Evolutionary conservation across 2,888 invertebrate genomes (phyloP).

Genomic region (Athetis lepigone): DNA sequence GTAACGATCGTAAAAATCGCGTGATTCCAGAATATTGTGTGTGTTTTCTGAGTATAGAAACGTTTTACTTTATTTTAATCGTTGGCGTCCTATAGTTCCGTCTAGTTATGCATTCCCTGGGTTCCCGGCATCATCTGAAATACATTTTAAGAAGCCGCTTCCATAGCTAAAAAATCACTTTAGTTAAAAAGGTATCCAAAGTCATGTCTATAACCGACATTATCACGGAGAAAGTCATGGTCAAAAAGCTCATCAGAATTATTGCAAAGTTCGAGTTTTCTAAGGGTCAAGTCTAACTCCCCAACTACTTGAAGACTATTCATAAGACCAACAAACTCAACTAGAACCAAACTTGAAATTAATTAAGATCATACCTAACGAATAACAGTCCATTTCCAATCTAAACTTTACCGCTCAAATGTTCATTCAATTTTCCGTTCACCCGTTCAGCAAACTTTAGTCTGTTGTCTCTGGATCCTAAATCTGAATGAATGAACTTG

Average conservation of each 20-base stretch:
- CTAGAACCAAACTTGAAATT: slow-evolving; percentile 32
- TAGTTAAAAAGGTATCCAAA: too few species aligned
- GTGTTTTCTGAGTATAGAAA: too few species aligned
- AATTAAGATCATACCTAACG: slow-evolving; percentile 39
- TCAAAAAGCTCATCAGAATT: not conserved
- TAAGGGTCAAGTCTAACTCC: slow-evolving; percentile 13
- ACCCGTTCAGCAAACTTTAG: slow-evolving; percentile 44
- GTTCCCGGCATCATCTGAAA: too few species aligned
- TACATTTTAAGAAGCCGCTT: too few species aligned
- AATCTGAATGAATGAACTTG: slow-evolving; percentile 53
- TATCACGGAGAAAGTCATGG: too few species aligned
- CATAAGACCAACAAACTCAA: slow-evolving; percentile 22
- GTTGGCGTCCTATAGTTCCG: too few species aligned
- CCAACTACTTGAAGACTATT: slow-evolving; percentile 10
- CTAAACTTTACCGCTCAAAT: slow-evolving; percentile 51
- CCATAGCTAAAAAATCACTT: too few species aligned
- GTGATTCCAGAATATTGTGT: too few species aligned
- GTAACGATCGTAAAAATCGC: too few species aligned
- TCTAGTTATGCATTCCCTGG: too few species aligned
- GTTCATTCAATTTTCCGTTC: slow-evolving; percentile 56
- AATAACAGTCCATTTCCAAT: slow-evolving; percentile 45
- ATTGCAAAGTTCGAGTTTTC: slow-evolving; percentile 1
- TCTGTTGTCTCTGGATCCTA: slow-evolving; percentile 40
- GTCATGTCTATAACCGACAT: too few species aligned
- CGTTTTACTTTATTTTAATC: too few species aligned